Base-by-base conservation (phyloP, 2,888 invertebrate species). In the Flexamia atlantica region DNA sequence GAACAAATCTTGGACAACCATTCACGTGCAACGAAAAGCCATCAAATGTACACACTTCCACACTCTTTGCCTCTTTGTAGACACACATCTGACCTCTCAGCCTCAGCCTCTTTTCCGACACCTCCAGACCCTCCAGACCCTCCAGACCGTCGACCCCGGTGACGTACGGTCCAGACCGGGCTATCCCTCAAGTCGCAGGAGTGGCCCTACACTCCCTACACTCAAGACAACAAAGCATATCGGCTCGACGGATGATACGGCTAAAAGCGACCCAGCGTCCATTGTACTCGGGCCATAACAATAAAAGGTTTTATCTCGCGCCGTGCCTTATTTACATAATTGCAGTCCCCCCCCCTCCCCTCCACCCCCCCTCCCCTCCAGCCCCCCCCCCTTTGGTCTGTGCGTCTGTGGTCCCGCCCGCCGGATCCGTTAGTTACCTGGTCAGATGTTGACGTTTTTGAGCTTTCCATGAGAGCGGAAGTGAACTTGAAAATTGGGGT, bases 361-460 rank as follows among this genome's bases (percentile, higher is more conserved):
- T 53, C 70, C 94, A 91, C 93, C 94, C 94, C 94, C 93, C 94
- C 88, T 92, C 94, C 88, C 92, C 68, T 2, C 32, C 32, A 23
- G 68, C 5, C 36, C 12, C 28, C 14, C 64, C 9, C 57, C 5
- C n/a, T n/a, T n/a, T n/a, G n/a, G n/a, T n/a, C n/a, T n/a, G n/a
- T n/a, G n/a, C n/a, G n/a, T n/a, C n/a, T n/a, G n/a, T n/a, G n/a
- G n/a, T n/a, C n/a, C n/a, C n/a, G n/a, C 28, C 30, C 12, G 9
- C 28, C 12, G 30, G 64, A 28, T 64, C 64, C 64, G 64, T 64
- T 64, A 64, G 64, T 64, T 64, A 64, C 64, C 64, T 28, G 64
- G 57, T 57, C 20, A 57, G 3, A 53, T 53, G 53, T 53, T 53
- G 3, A 53, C 53, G 46, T 46, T 46, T 46, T 2, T 36, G n/a